Percentiles rank a stretch among this genome's conserved stretches.
These are phyloP conservation scores for Romanomermis culicivorax DNA, from an alignment of 2,888 invertebrate species.

Conservation along the genomic window DNA sequence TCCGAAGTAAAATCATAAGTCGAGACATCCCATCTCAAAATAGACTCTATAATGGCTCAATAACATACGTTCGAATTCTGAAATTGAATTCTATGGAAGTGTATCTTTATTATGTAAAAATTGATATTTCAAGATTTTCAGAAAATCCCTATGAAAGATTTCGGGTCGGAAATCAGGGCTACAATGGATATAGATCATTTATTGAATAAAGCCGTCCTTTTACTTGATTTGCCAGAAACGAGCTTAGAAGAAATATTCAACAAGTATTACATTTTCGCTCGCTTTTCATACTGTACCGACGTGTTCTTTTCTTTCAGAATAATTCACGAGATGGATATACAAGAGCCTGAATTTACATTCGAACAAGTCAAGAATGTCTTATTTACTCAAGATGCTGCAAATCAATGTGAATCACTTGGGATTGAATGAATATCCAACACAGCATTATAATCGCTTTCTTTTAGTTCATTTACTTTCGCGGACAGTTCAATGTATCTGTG, in stretches of 20 bases:
- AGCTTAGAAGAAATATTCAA: conserved; percentile 36
- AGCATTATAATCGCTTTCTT: not conserved
- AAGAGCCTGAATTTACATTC: conserved; percentile 27
- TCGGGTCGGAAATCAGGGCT: conserved; percentile 39
- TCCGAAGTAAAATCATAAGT: too few relatives aligned
- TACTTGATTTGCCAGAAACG: conserved; percentile 37
- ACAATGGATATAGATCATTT: conserved; percentile 40
- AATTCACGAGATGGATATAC: conserved; percentile 29
- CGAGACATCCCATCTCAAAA: too few relatives aligned
- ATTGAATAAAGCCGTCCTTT: conserved; percentile 36
- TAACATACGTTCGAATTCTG: too few relatives aligned
- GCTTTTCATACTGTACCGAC: too few relatives aligned
- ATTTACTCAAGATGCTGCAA: conserved; percentile 28
- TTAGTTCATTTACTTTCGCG: conserved; percentile 37
- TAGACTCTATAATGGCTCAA: too few relatives aligned
- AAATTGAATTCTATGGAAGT: too few relatives aligned
- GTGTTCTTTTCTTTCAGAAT: conserved; percentile 16
- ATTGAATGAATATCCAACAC: not conserved
- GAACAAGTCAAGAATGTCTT: conserved; percentile 28
- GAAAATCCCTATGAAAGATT: conserved; percentile 40
- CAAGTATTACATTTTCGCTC: conserved; percentile 16
- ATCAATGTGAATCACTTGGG: conserved; percentile 21
- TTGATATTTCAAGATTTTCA: too few relatives aligned
- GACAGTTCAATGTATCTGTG: conserved; percentile 38
- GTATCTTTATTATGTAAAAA: too few relatives aligned